Evolutionary conservation across 2,888 invertebrate genomes (phyloP).

Genomic region (Ormyrus pomaceus): DNA sequence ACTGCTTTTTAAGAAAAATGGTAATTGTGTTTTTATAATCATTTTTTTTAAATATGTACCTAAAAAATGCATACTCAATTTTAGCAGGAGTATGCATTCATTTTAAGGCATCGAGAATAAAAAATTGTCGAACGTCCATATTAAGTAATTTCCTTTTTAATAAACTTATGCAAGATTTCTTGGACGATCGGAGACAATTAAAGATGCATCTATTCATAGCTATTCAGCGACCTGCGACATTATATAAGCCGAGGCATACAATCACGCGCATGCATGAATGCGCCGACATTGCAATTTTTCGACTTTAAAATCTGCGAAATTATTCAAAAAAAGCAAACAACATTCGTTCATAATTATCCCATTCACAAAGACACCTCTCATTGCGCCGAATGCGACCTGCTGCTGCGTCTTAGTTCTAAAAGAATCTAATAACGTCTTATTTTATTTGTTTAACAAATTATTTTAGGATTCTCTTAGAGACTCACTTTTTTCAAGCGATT

Average conservation of each 20-base stretch:
- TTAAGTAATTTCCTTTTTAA: background rate
- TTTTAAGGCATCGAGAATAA: no score
- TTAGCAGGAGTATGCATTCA: no score
- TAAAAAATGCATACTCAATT: no score
- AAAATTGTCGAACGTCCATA: background rate
- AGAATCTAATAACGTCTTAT: no score
- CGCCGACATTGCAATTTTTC: conserved; percentile 1
- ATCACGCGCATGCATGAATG: conserved; percentile 38
- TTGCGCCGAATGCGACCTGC: background rate
- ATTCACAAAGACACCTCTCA: background rate
- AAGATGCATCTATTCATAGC: no score
- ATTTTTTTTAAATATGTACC: no score
- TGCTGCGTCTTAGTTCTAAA: no score
- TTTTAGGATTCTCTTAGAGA: conserved; percentile 19
- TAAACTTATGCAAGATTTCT: background rate
- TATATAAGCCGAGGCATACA: background rate
- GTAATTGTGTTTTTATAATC: no score
- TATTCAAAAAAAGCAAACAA: background rate
- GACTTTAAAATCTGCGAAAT: background rate
- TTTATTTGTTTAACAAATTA: background rate
- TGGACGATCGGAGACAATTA: no score
- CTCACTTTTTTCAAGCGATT: conserved; percentile 2
- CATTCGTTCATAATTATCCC: background rate
- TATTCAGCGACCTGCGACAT: background rate
- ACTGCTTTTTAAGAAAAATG: no score